A percentile compares a stretch with the other conserved stretches of the same genome.
These are phyloP conservation scores for Heliocidaris tuberculata DNA, from an alignment of 35 echinoderm and acorn worm genomes.

Conservation along the genomic window DNA sequence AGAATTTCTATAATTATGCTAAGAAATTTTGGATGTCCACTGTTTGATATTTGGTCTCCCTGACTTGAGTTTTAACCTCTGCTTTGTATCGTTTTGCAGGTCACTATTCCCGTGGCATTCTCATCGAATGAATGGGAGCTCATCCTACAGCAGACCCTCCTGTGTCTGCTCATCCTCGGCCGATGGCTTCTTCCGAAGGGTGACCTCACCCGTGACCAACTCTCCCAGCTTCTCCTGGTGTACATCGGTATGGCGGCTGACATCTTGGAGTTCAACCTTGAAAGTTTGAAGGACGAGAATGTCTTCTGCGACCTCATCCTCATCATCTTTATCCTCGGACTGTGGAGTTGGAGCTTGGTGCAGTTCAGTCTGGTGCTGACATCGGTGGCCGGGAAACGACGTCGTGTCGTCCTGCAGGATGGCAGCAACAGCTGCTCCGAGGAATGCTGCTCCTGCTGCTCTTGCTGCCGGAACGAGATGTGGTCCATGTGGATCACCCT, in stretches of 20 bases:
- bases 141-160: conserved; percentile 66
- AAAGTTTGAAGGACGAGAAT: conserved; percentile 73
- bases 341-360: conserved; percentile 88
- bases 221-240: conserved; percentile 84
- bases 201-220: conserved; percentile 73
- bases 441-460: conserved; percentile 47
- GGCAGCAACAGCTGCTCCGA: not conserved
- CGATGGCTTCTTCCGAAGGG: conserved; percentile 95
- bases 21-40: too few relatives aligned
- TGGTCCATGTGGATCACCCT: conserved; percentile 74
- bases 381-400: conserved; percentile 53
- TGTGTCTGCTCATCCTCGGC: conserved; percentile 74
- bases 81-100: conserved; percentile 18
- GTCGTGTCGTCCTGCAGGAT: conserved; percentile 17
- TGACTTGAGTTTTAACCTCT: not conserved
- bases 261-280: conserved; percentile 86
- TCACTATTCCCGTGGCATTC: conserved; percentile 49
- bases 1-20: too few relatives aligned
- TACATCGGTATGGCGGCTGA: conserved; percentile 97
- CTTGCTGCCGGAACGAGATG: conserved; percentile 76
- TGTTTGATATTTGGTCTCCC: too few relatives aligned
- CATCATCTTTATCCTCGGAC: conserved; percentile 65
- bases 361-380: conserved; percentile 92
- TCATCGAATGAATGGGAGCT: conserved; percentile 68
- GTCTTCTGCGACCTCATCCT: conserved; percentile 76